Conservation (phyloP, 2,888 invertebrate genomes). For the Drosophila subquinaria region DNA sequence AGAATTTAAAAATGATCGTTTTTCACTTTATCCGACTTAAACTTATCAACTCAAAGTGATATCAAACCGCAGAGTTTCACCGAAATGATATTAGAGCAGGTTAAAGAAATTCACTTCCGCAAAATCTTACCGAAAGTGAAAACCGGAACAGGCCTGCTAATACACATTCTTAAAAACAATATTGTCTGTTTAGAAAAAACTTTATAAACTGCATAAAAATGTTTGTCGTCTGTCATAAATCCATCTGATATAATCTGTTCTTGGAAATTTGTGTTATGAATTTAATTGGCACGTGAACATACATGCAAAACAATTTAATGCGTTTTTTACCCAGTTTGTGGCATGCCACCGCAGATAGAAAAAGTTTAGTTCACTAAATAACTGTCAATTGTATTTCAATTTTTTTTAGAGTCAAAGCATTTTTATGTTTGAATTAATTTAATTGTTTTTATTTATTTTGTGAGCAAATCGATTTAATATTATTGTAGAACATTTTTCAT, state of each 20-base stretch:
- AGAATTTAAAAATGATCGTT: no score
- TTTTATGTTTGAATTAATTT: slow-evolving; percentile 30
- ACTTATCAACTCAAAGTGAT: no score
- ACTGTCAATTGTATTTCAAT: slow-evolving; percentile 25
- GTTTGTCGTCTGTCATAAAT: slow-evolving; percentile 3
- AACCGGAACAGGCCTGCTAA: no score
- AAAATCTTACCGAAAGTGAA: no score
- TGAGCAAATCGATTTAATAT: slow-evolving; percentile 46
- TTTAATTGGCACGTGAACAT: slow-evolving; percentile 12
- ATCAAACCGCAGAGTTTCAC: no score
- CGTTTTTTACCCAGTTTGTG: slow-evolving; percentile 17
- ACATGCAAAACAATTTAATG: background rate
- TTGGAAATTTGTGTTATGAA: slow-evolving; percentile 2
- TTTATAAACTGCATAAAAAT: no score
- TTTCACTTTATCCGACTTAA: no score
- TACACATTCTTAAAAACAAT: no score
- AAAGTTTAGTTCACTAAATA: slow-evolving; percentile 45
- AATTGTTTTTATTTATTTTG: slow-evolving; percentile 51
- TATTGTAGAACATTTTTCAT: slow-evolving; percentile 23
- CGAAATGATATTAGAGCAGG: no score
- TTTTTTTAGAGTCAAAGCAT: slow-evolving; percentile 23
- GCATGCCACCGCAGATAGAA: slow-evolving; percentile 17
- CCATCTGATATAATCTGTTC: background rate
- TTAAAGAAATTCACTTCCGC: no score
- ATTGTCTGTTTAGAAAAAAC: no score